Evolutionary conservation across 2,888 invertebrate genomes (phyloP), one percentile per base, ranked within the genome.

Genomic region (Carpatolechia fugitivella): DNA sequence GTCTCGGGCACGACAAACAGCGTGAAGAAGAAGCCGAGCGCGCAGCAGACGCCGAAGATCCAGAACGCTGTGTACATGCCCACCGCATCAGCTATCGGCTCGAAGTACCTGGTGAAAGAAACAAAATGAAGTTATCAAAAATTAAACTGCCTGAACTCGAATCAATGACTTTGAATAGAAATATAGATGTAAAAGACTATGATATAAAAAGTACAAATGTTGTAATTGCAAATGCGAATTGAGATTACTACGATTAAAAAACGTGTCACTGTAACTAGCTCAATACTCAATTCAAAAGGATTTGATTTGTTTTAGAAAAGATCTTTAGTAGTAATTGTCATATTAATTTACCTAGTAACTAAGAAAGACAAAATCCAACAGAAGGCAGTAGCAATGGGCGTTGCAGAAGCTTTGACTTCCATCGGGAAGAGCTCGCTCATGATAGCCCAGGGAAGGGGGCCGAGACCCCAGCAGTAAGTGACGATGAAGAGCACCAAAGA

Each of bases 1-100:
- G 98, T 98, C 87, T 98, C 98, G 3, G 97, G 96, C 14, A 98
- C 92, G 53, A 94, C 75, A 63, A 94, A 91, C 50, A 93, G 78
- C 0, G 94, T 93, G 82, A 97, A 98, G 72, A 95, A 87, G 74
- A 94, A 94, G 0, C 93, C 90, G 0, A 91, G 13, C 16, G 88
- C 78, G 50, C 89, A 89, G 66, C 80, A 90, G 0, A 80, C 71
- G 1, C 93, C 93, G 74, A 95, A 96, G 47, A 95, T 82, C 91
- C 95, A 94, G 84, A 95, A 96, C 0, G 94, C 93, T 0, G 90
- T 90, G 63, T 92, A 92, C 63, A 91, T 90, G 54, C 40, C 49
- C 33, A 49, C 10, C 1, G 13, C 33, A 6, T 40, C 4, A 5
- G 40, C 40, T 18, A 50, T 20, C 3, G 40, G 33, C 16, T 40